Percentiles rank a stretch among this genome's conserved stretches.
Conservation (phyloP, 2,888 invertebrate genomes). For the Apocheima hispidaria region DNA sequence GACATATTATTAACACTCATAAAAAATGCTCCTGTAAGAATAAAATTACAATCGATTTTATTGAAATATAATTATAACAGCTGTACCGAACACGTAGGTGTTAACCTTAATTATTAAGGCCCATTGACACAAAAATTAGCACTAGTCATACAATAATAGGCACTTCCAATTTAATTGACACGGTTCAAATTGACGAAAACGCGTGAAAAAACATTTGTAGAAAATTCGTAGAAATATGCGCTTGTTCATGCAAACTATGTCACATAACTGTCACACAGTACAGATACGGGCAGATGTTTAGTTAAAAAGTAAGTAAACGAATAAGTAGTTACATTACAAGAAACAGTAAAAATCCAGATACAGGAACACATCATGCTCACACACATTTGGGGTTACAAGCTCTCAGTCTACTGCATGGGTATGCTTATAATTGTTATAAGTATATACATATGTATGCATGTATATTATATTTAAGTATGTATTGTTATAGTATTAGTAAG, state of each 20-base stretch:
- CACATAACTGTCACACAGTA: slow-evolving; percentile 24
- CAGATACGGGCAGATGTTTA: not conserved
- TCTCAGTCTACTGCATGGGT: too few species aligned
- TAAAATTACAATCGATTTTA: not conserved
- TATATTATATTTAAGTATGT: too few species aligned
- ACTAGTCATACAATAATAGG: slow-evolving; percentile 16
- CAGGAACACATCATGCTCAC: too few species aligned
- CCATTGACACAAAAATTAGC: slow-evolving; percentile 9
- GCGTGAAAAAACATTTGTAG: slow-evolving; percentile 22
- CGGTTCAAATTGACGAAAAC: slow-evolving; percentile 28
- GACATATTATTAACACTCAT: too few species aligned
- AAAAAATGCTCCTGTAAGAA: not conserved
- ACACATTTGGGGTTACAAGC: too few species aligned
- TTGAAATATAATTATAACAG: not conserved
- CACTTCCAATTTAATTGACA: slow-evolving; percentile 29
- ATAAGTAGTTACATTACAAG: too few species aligned
- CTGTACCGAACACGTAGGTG: not conserved
- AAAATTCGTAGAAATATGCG: slow-evolving; percentile 11
- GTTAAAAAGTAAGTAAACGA: not conserved
- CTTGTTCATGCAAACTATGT: slow-evolving; percentile 18
- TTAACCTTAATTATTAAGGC: slow-evolving; percentile 16
- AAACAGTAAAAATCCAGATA: too few species aligned
- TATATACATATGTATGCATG: too few species aligned
- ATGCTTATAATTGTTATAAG: too few species aligned
- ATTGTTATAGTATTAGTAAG: too few species aligned